A percentile compares a stretch with the other conserved stretches of the same genome.
These are phyloP conservation scores for Eupithecia pulchellata DNA, from an alignment of 2,888 invertebrate genomes.

Conservation along the genomic window DNA sequence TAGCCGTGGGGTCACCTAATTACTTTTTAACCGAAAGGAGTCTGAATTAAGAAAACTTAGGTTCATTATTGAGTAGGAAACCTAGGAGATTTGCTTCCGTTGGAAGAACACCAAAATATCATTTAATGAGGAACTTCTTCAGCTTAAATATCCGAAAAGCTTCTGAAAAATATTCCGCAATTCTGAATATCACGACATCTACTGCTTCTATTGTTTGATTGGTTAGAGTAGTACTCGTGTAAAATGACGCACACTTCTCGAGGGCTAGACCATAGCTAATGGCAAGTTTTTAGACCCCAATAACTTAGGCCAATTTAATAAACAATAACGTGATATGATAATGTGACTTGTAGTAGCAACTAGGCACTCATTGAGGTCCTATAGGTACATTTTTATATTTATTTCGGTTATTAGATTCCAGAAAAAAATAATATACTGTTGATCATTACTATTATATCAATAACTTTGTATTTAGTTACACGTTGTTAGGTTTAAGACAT, in stretches of 20 bases:
- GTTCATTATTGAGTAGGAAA: background rate
- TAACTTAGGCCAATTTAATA: background rate
- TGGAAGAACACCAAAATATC: background rate
- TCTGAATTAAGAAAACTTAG: background rate
- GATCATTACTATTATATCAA: too few species aligned
- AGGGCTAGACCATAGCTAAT: background rate
- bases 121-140: background rate
- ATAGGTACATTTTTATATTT: too few species aligned
- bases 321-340: background rate
- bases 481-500: too few species aligned
- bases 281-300: background rate
- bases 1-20: background rate
- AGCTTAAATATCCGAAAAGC: background rate
- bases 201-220: background rate
- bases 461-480: too few species aligned
- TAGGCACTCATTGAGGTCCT: background rate
- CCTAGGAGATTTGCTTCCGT: background rate
- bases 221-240: background rate
- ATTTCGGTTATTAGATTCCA: too few species aligned
- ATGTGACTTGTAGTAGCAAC: background rate
- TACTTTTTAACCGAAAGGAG: conserved; percentile 1
- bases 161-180: background rate
- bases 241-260: background rate
- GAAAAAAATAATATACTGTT: too few species aligned
- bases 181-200: background rate